Conservation (phyloP, 2,888 invertebrate genomes). For the Netelia fuscicornis region DNA sequence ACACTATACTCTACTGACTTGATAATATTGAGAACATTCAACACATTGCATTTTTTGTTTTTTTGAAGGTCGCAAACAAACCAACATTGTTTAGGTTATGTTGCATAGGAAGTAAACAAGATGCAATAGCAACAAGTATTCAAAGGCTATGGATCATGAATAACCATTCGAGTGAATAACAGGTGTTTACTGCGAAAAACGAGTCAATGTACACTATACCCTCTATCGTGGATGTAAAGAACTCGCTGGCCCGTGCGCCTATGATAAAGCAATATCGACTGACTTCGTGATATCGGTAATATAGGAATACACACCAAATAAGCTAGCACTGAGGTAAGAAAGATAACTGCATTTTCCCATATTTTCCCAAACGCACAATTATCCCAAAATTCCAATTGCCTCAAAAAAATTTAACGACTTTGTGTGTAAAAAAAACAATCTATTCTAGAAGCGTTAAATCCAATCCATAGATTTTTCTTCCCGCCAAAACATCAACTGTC, state of each 20-base stretch:
- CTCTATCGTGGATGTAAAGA: neutral
- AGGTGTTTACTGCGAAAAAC: neutral
- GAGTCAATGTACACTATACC: neutral
- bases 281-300: no score
- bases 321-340: no score
- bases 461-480: no score
- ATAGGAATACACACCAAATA: no score
- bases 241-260: neutral
- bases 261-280: neutral
- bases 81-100: neutral
- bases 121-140: neutral
- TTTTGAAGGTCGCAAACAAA: neutral
- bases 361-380: no score
- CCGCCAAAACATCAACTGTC: no score
- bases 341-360: no score
- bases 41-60: neutral
- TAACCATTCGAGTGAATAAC: neutral
- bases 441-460: no score
- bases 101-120: neutral
- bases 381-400: no score
- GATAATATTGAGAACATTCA: neutral
- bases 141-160: neutral
- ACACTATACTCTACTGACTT: neutral
- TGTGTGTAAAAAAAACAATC: no score
- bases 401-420: no score